These are phyloP conservation scores for Charaxes varanes DNA, from an alignment of 1,140 invertebrate genomes.

Conservation along the genomic window DNA sequence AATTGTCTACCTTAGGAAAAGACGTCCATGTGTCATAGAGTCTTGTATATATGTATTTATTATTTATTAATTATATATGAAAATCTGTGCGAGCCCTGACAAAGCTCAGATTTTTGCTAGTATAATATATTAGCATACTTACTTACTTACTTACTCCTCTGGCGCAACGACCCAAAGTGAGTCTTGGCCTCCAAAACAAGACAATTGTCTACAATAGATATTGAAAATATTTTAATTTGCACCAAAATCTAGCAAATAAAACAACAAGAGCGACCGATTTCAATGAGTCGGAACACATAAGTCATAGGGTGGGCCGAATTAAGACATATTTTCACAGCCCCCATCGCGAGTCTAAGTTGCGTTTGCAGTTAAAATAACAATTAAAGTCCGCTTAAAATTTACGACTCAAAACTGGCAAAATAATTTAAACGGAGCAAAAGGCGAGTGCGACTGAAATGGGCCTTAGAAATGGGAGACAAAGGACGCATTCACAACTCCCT, in stretches of 20 bases:
- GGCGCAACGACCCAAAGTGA: no score
- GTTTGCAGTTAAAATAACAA: slow-evolving; percentile 72
- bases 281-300: slow-evolving; percentile 48
- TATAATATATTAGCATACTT: no score
- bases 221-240: slow-evolving; percentile 2
- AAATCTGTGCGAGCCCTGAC: no score
- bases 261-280: slow-evolving; percentile 37
- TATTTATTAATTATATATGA: no score
- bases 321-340: slow-evolving; percentile 69
- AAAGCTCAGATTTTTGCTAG: no score
- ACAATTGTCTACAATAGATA: no score
- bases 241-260: slow-evolving; percentile 7
- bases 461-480: slow-evolving; percentile 61
- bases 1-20: no score
- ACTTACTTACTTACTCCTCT: no score
- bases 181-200: no score
- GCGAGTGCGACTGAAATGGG: slow-evolving; percentile 52
- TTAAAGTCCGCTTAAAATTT: slow-evolving; percentile 71
- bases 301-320: slow-evolving; percentile 65
- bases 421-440: slow-evolving; percentile 62
- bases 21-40: no score
- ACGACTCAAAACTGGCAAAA: slow-evolving; percentile 68
- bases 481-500: slow-evolving; percentile 48
- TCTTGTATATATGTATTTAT: no score
- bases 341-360: slow-evolving; percentile 53